Percentiles rank a stretch among this genome's conserved stretches.
Evolutionary conservation across 2,113 vertebrate species (phyloP).

Genomic region (Helogale parvula): DNA sequence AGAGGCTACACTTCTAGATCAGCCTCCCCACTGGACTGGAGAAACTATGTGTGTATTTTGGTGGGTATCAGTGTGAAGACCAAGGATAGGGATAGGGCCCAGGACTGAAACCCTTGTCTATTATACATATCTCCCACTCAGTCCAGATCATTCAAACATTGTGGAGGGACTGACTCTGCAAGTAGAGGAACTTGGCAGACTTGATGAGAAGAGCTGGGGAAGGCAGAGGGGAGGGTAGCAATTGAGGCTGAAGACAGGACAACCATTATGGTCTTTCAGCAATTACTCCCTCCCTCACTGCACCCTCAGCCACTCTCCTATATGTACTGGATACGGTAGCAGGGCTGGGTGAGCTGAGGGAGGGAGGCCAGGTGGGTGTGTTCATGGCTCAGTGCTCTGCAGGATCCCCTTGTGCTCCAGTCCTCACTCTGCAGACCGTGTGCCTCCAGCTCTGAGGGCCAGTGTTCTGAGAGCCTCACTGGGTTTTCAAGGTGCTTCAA

Average conservation of each 20-base stretch:
- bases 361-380: not conserved
- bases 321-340: not conserved
- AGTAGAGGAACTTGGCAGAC: not conserved
- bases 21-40: not conserved
- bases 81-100: not conserved
- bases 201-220: not conserved
- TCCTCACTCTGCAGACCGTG: not conserved
- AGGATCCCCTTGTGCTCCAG: not conserved
- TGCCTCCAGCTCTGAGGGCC: not conserved
- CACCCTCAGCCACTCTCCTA: not conserved
- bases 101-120: not conserved
- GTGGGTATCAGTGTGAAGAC: not conserved
- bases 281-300: not conserved
- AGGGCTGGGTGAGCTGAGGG: not conserved
- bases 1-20: not conserved
- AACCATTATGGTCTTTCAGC: not conserved
- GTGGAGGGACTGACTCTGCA: not conserved
- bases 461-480: constrained; percentile 58
- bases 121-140: not conserved
- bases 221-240: not conserved
- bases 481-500: constrained; percentile 80
- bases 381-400: not conserved
- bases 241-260: not conserved
- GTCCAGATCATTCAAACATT: not conserved
- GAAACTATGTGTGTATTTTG: not conserved